A percentile compares a stretch with the other conserved stretches of the same genome.
Conservation (phyloP, 2,888 invertebrate species). For the Crioceris asparagi region DNA sequence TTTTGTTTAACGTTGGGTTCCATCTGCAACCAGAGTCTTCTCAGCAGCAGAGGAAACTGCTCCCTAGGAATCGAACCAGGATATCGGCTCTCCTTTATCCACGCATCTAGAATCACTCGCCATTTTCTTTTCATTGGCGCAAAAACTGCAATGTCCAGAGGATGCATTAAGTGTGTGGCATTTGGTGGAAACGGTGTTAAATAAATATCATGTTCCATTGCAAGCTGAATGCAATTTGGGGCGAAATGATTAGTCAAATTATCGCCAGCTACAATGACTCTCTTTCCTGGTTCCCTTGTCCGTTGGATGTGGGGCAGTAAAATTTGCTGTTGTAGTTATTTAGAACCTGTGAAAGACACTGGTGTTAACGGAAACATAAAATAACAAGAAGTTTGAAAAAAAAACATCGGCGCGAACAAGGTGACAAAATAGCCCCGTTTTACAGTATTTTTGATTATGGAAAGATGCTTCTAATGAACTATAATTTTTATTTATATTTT, state of each 20-base stretch:
- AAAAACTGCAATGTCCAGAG: slow-evolving; percentile 14
- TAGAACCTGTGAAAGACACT: too few species aligned
- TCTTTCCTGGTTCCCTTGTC: slow-evolving; percentile 1
- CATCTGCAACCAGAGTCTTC: slow-evolving; percentile 7
- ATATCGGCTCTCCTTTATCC: slow-evolving; percentile 14
- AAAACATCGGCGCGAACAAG: too few species aligned
- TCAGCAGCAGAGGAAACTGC: slow-evolving; percentile 12
- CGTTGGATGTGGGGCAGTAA: neutral
- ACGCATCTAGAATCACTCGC: slow-evolving; percentile 11
- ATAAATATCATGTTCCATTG: slow-evolving; percentile 10
- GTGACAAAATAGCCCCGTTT: too few species aligned
- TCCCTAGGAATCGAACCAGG: slow-evolving; percentile 13
- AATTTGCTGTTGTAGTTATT: too few species aligned
- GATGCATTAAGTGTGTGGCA: slow-evolving; percentile 15
- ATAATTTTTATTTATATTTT: too few species aligned
- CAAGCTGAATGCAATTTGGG: slow-evolving; percentile 15
- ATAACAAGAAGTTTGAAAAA: too few species aligned
- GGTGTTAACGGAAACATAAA: too few species aligned
- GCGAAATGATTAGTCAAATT: slow-evolving; percentile 18
- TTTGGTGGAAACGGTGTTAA: slow-evolving; percentile 12
- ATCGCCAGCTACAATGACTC: slow-evolving; percentile 24
- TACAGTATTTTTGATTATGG: too few species aligned
- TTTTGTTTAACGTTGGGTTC: slow-evolving; percentile 9
- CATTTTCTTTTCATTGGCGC: slow-evolving; percentile 12
- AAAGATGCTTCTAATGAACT: too few species aligned